A percentile compares a stretch with the other conserved stretches of the same genome.
Evolutionary conservation across 2,113 vertebrate species (phyloP).

Genomic region (Cheirogaleus medius): DNA sequence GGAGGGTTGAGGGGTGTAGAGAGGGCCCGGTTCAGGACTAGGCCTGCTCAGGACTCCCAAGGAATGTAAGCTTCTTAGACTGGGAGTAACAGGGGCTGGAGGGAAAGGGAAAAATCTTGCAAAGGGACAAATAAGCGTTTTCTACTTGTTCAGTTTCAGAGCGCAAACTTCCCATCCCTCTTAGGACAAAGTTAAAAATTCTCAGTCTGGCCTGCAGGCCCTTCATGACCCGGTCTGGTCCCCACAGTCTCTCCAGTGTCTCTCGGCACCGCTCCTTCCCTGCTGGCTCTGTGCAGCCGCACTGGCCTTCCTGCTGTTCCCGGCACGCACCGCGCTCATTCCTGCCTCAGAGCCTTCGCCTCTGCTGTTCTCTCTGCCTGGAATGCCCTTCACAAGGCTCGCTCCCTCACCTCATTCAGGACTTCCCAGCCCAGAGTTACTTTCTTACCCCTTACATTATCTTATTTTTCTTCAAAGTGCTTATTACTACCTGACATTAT

Average conservation of each 20-base stretch:
- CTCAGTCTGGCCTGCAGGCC: too few relatives aligned
- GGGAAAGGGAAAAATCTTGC: neutral
- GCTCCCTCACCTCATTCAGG: neutral
- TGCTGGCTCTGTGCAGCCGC: neutral
- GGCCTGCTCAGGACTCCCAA: neutral
- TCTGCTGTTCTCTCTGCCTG: neutral
- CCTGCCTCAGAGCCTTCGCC: neutral
- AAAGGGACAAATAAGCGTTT: neutral
- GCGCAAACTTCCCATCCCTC: neutral
- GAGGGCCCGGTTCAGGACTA: neutral
- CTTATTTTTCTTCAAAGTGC: neutral
- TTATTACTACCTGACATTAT: neutral
- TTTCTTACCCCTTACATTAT: neutral
- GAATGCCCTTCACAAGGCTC: neutral
- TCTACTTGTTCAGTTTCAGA: neutral
- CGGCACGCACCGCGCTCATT: fast-evolving
- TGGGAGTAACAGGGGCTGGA: neutral
- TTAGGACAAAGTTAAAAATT: constrained; percentile 4
- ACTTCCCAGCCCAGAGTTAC: neutral
- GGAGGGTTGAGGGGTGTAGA: neutral
- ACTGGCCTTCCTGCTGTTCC: neutral
- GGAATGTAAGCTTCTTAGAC: neutral
- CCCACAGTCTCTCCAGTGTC: neutral
- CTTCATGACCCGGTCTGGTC: too few relatives aligned
- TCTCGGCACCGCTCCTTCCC: too few relatives aligned